Evolutionary conservation across 2,888 invertebrate species (phyloP).

Genomic region (Macropis europaea): DNA sequence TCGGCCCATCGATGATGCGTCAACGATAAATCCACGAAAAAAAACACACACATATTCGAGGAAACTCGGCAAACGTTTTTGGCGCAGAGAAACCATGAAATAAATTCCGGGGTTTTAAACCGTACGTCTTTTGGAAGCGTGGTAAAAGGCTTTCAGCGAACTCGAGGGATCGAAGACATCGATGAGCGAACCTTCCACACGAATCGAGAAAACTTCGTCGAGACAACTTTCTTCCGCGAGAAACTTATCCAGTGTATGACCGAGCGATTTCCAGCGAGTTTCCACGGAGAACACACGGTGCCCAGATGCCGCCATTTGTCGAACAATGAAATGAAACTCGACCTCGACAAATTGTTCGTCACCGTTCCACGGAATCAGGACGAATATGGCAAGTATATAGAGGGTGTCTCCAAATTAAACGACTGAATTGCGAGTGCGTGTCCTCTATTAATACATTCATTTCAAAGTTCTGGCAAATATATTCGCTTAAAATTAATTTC

Average conservation of each 20-base stretch:
- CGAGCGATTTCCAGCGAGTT: slow-evolving; percentile 9
- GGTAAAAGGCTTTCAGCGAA: background rate
- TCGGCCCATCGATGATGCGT: slow-evolving; percentile 21
- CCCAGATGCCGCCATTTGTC: background rate
- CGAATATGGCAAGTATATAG: slow-evolving; percentile 51
- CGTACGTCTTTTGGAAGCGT: background rate
- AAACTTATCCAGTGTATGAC: background rate
- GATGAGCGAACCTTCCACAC: slow-evolving; percentile 9
- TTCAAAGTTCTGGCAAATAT: too few relatives aligned
- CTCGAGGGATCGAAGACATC: slow-evolving; percentile 4
- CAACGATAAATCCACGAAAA: too few relatives aligned
- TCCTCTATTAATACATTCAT: too few relatives aligned
- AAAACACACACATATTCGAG: too few relatives aligned
- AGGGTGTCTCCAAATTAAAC: too few relatives aligned
- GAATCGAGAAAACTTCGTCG: slow-evolving; percentile 16
- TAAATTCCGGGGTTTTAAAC: slow-evolving; percentile 36
- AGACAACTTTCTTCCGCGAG: background rate
- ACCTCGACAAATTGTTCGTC: slow-evolving; percentile 7
- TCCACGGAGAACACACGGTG: background rate
- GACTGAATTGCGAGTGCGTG: too few relatives aligned
- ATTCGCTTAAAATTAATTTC: too few relatives aligned
- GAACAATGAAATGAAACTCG: slow-evolving; percentile 28
- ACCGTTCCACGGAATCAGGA: background rate
- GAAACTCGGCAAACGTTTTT: slow-evolving; percentile 19
- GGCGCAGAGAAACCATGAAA: slow-evolving; percentile 29